Percentiles rank a stretch among this genome's conserved stretches.
phyloP scores from a whole-genome alignment of 2,797 vertebrate genomes.

The Pipistrellus pygmaeus region DNA sequence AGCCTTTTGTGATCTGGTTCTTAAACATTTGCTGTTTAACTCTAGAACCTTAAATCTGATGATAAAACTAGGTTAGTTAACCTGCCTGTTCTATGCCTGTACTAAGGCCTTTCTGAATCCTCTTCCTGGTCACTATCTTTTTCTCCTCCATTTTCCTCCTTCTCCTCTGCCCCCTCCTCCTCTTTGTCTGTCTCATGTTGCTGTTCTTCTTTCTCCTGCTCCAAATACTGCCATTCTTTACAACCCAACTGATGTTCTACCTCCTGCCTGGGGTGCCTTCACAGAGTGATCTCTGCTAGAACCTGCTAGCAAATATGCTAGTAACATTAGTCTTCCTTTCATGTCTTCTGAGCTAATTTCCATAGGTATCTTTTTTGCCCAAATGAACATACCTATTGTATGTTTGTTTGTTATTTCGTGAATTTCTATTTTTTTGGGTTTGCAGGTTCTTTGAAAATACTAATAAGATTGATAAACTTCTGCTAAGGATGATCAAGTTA shows the following conservation, averaged over 20 bases:
- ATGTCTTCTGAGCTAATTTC: neutral
- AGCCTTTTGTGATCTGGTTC: neutral
- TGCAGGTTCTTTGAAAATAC: slow-evolving; percentile 39
- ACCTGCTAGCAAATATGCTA: neutral
- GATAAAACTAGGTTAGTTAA: neutral
- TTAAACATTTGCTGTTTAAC: neutral
- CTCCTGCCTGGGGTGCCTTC: neutral
- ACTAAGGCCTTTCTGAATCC: neutral
- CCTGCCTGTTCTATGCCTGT: neutral
- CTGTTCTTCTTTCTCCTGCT: neutral
- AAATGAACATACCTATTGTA: neutral
- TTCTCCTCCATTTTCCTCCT: too few relatives aligned
- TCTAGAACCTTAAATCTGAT: neutral
- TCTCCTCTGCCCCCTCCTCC: too few relatives aligned
- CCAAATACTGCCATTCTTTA: neutral
- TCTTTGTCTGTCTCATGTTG: neutral
- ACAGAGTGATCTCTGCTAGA: neutral
- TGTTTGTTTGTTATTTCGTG: slow-evolving; percentile 22
- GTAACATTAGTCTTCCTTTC: neutral
- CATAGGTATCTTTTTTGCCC: neutral
- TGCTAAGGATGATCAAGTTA: neutral
- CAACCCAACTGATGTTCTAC: neutral
- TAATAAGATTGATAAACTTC: neutral
- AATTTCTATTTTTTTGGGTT: neutral
- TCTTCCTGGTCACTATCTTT: neutral